Evolutionary conservation across 2,888 invertebrate genomes (phyloP).

Genomic region (Trissonchulus sp.): DNA sequence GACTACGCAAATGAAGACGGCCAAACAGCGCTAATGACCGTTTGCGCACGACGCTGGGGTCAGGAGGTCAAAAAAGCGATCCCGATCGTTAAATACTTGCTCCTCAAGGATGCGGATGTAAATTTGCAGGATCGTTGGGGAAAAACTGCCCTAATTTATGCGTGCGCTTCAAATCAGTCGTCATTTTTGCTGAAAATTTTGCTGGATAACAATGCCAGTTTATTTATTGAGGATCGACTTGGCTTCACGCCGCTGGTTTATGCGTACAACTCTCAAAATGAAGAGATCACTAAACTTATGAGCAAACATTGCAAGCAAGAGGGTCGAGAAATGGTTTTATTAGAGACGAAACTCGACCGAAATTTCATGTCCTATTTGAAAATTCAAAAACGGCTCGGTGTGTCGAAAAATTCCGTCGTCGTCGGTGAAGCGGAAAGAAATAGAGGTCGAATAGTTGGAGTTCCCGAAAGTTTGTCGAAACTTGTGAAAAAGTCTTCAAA

Average conservation of each 20-base stretch:
- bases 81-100: neutral
- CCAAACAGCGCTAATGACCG: conserved; percentile 13
- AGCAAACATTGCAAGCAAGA: neutral
- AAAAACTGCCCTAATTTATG: conserved; percentile 27
- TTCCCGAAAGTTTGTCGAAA: neutral
- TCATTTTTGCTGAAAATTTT: neutral
- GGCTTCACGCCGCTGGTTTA: conserved; percentile 29
- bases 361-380: conserved; percentile 26
- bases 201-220: neutral
- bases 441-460: neutral
- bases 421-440: neutral
- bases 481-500: neutral
- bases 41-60: neutral
- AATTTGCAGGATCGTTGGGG: conserved; percentile 20
- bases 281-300: neutral
- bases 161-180: neutral
- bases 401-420: neutral
- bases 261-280: conserved; percentile 14
- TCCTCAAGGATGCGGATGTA: neutral
- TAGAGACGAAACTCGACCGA: conserved; percentile 9
- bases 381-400: conserved; percentile 24
- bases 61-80: neutral
- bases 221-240: conserved; percentile 18
- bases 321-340: conserved; percentile 12
- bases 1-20: conserved; percentile 10